Evolutionary conservation across 2,113 vertebrate species (phyloP).

Genomic region (Cyphomyrus plagiostoma): DNA sequence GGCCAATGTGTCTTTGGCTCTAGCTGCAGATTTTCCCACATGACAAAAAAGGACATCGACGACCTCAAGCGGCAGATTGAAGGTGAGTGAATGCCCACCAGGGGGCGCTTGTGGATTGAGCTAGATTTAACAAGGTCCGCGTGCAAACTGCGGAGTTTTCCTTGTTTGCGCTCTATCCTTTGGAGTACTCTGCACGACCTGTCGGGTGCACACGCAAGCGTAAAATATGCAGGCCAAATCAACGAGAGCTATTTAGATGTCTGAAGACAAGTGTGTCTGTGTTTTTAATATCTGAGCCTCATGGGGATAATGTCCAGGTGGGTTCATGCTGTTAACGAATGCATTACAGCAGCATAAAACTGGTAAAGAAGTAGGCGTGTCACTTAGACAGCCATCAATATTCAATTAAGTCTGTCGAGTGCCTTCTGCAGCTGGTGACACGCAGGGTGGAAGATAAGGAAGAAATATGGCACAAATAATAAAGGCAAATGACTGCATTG

Average conservation of each 20-base stretch:
- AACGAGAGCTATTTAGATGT: neutral
- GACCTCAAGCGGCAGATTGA: constrained; percentile 71
- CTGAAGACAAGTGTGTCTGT: neutral
- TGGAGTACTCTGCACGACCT: neutral
- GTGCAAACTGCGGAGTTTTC: neutral
- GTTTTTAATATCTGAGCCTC: neutral
- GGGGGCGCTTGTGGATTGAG: neutral
- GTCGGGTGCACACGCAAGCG: no score
- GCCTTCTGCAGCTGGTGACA: neutral
- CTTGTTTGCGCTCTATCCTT: neutral
- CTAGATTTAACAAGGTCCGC: neutral
- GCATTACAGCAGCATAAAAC: neutral
- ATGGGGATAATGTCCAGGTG: neutral
- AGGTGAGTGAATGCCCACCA: constrained; percentile 52
- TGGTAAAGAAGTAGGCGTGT: neutral
- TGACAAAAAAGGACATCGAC: constrained; percentile 76
- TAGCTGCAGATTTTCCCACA: constrained; percentile 90
- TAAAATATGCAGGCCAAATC: neutral
- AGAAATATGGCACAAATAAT: neutral
- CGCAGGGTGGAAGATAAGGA: neutral
- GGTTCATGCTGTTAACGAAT: neutral
- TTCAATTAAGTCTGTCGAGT: constrained; percentile 1
- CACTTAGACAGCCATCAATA: neutral
- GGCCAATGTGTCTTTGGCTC: constrained; percentile 81
- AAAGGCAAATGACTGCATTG: neutral